Conservation (phyloP, 2,113 vertebrate genomes). For the Castor canadensis region DNA sequence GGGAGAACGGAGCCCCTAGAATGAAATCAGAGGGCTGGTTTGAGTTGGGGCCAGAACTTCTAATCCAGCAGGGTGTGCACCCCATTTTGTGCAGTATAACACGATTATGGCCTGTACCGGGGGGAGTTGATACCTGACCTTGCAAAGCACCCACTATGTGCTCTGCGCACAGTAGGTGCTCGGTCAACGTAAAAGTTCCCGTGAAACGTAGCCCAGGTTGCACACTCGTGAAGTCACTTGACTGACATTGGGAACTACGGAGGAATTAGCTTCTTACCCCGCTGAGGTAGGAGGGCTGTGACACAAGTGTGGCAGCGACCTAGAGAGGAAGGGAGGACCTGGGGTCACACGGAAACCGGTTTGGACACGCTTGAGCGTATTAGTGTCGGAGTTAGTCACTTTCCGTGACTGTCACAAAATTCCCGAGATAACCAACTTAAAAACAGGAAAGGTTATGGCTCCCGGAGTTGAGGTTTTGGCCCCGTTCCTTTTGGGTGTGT, state of each 20-base stretch:
- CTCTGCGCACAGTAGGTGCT: background rate
- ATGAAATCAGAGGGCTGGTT: background rate
- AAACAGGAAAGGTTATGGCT: background rate
- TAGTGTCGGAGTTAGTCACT: background rate
- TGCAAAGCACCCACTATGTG: background rate
- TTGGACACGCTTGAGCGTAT: background rate
- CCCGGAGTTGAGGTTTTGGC: too few relatives aligned
- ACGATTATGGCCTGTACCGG: background rate
- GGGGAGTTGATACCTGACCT: background rate
- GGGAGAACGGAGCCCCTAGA: background rate
- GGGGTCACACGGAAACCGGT: background rate
- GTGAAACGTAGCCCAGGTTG: background rate
- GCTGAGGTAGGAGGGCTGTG: background rate
- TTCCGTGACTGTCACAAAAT: background rate
- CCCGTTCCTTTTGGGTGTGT: too few relatives aligned
- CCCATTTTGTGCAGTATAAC: background rate
- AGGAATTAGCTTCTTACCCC: background rate
- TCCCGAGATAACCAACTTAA: background rate
- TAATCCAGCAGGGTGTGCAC: too few relatives aligned
- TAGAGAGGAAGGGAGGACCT: background rate
- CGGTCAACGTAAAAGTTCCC: background rate
- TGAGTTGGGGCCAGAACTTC: rapidly evolving
- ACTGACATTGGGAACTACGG: background rate
- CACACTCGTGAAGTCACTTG: background rate
- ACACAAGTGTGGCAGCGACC: background rate